phyloP scores from a whole-genome alignment of 2,797 vertebrate genomes.

The Myotis myotis region DNA sequence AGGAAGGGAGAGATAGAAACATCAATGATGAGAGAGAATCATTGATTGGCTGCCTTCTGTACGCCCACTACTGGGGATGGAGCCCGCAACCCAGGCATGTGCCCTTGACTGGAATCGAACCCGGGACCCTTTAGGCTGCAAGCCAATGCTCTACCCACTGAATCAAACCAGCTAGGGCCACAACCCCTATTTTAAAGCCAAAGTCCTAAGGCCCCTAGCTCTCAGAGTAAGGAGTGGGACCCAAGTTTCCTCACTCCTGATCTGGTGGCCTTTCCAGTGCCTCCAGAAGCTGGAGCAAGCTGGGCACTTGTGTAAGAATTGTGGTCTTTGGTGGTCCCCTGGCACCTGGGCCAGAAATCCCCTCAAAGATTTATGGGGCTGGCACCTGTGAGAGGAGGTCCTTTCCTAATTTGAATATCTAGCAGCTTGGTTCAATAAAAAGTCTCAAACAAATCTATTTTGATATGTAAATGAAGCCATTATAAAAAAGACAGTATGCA shows the following conservation, averaged over 20 bases:
- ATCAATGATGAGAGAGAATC: too few species aligned
- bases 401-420: constrained; percentile 10
- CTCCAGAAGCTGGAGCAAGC: not conserved
- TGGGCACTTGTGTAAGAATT: not conserved
- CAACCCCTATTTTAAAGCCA: not conserved
- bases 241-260: not conserved
- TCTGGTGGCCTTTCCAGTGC: not conserved
- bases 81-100: too few species aligned
- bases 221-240: not conserved
- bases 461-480: constrained; percentile 46
- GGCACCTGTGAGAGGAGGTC: not conserved
- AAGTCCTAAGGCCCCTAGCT: not conserved
- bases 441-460: constrained; percentile 21
- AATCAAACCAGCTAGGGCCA: too few species aligned
- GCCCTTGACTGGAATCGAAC: too few species aligned
- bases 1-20: too few species aligned
- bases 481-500: constrained; percentile 56
- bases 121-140: too few species aligned
- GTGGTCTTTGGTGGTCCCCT: not conserved
- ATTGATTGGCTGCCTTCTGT: too few species aligned
- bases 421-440: not conserved
- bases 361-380: not conserved
- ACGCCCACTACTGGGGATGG: too few species aligned
- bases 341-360: not conserved
- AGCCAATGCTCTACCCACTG: too few species aligned